Evolutionary conservation across 2,113 vertebrate genomes (phyloP), one percentile per base, ranked within the genome.

Genomic region (Dinomys branickii): DNA sequence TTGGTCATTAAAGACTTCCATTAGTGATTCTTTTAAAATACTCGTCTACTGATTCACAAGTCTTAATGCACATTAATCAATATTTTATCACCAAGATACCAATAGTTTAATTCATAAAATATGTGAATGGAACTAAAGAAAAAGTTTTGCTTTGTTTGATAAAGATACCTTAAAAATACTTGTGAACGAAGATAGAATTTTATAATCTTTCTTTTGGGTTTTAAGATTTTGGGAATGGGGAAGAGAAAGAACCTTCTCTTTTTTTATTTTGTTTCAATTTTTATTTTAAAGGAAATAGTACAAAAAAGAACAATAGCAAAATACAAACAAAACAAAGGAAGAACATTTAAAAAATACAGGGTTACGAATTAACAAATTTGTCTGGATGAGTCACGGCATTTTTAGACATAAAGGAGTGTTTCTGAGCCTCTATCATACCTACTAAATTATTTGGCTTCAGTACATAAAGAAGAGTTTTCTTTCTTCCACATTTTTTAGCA

Each of bases 1-100:
- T 92, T 69, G 28, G 47, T 73, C 10, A 65, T 71, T 88, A 88
- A 92, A 84, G 52, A 1, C 30, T 69, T 77, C 14, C 28, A 67
- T 54, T 88, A 80, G 41, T 87, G 33, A 78, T 58, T 44, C 59
- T 30, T 59, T 88, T 56, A 96, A 90, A 94, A 11, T 58, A 85
- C 2, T 71, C 8, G 88, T 47, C 20, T 63, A 67, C 12, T 24
- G 4, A 95, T 28, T 94, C 50, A 90, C 17, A 56, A n/a, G 63
- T 73, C 0, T 83, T 80, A 81, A 50, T 10, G 3, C 22, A 20
- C 4, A 90, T 41, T 28, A 63, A 35, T 88, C 59, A 81, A 81
- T 82, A 78, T 59, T 92, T 97, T 88, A 56, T 78, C 28, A 47
- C 2, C 17, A 67, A 95, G 71, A 58, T 82, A 41, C 82, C 35